Evolutionary conservation across 2,888 invertebrate species (phyloP).

Genomic region (Prenolepis imparis): DNA sequence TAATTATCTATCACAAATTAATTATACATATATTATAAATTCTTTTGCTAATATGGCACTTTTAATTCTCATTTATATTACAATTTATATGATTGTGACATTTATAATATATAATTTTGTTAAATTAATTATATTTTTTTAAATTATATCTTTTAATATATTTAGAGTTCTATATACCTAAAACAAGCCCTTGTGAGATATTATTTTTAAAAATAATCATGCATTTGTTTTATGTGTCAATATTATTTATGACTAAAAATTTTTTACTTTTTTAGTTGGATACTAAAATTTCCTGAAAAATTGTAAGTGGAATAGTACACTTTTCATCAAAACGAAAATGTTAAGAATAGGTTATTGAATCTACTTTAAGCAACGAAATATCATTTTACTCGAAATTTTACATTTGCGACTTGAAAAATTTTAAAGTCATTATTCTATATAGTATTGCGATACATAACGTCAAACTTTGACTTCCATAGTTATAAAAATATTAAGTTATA

Average conservation of each 20-base stretch:
- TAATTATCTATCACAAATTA: neutral
- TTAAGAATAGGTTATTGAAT: neutral
- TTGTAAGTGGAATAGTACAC: neutral
- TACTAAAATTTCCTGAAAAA: neutral
- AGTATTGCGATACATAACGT: slow-evolving; percentile 73
- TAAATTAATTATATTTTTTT: neutral
- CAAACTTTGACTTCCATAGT: slow-evolving; percentile 77
- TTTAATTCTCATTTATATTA: slow-evolving; percentile 1
- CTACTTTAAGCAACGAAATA: neutral
- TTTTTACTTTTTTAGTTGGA: neutral
- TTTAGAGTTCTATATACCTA: neutral
- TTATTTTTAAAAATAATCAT: neutral
- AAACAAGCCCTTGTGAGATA: neutral
- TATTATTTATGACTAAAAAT: slow-evolving; percentile 4
- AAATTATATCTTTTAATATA: too few relatives aligned
- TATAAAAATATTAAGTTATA: slow-evolving; percentile 75
- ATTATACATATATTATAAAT: neutral
- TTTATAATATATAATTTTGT: neutral
- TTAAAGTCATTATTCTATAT: slow-evolving; percentile 60
- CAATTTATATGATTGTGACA: neutral
- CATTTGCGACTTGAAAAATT: neutral
- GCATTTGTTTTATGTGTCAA: neutral
- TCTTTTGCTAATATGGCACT: neutral
- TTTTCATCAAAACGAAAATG: slow-evolving; percentile 15
- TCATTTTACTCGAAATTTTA: slow-evolving; percentile 3